Percentiles rank a stretch among this genome's conserved stretches.
phyloP scores from a whole-genome alignment of 2,113 vertebrate genomes.

The Cebidichthys violaceus region DNA sequence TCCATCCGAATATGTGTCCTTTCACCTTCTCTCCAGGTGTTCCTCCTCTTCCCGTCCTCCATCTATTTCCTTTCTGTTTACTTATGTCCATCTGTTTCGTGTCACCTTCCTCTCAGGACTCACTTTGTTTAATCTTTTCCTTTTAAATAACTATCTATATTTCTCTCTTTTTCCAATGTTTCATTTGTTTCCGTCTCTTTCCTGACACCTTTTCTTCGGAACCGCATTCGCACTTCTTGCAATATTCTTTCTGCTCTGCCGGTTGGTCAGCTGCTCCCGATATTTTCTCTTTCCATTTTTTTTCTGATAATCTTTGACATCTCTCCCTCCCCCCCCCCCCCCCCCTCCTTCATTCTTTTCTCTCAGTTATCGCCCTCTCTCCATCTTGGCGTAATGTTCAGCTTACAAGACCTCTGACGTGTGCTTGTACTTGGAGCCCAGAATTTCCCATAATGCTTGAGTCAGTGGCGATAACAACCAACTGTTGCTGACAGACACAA shows the following conservation, averaged over 20 bases:
- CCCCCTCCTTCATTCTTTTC: not conserved
- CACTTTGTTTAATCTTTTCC: slow-evolving; percentile 54
- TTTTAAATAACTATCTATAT: slow-evolving; percentile 34
- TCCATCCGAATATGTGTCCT: not conserved
- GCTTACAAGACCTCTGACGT: slow-evolving; percentile 22
- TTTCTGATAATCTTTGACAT: slow-evolving; percentile 16
- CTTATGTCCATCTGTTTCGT: slow-evolving; percentile 49
- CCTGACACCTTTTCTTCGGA: slow-evolving; percentile 25
- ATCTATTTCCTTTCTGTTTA: not conserved
- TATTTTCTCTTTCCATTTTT: not conserved
- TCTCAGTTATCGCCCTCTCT: slow-evolving; percentile 13
- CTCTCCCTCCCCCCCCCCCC: not conserved
- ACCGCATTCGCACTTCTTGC: not conserved
- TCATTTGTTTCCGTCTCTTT: slow-evolving; percentile 19
- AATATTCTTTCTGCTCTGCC: slow-evolving; percentile 12
- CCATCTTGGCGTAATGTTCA: slow-evolving; percentile 26
- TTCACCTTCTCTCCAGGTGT: slow-evolving; percentile 26
- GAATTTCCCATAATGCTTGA: slow-evolving; percentile 49
- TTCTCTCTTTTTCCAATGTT: not conserved
- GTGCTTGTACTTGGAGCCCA: not conserved
- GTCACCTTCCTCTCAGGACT: slow-evolving; percentile 35
- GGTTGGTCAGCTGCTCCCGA: not conserved
- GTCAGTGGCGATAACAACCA: slow-evolving; percentile 44
- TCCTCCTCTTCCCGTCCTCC: not conserved
- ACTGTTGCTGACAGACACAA: slow-evolving; percentile 20